Conservation (phyloP, 2,113 vertebrate genomes). For the Channa maculata region DNA sequence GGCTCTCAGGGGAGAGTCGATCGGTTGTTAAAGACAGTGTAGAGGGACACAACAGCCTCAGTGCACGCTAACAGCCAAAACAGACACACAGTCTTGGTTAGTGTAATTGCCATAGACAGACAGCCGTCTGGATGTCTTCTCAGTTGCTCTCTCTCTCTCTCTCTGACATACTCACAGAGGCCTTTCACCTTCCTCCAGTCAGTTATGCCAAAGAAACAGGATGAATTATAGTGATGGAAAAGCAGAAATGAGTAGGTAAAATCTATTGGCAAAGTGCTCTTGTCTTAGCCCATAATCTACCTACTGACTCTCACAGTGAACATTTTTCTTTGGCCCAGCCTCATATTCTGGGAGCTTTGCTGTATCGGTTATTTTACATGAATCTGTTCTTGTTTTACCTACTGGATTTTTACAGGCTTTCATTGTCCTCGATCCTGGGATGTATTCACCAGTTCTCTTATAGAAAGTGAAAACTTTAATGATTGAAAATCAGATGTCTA, state of each 20-base stretch:
- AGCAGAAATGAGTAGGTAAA: slow-evolving; percentile 1
- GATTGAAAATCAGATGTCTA: slow-evolving; percentile 33
- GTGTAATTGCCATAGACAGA: slow-evolving; percentile 70
- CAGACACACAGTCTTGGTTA: slow-evolving; percentile 52
- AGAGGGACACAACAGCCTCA: slow-evolving; percentile 70
- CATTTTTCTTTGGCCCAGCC: background rate
- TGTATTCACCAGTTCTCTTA: slow-evolving; percentile 5
- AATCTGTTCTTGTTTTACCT: slow-evolving; percentile 20
- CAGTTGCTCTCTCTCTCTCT: slow-evolving; percentile 2
- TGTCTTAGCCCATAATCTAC: background rate
- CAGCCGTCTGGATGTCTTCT: slow-evolving; percentile 51
- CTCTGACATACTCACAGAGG: slow-evolving; percentile 19
- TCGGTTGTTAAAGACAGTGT: slow-evolving; percentile 75
- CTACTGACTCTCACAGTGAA: background rate
- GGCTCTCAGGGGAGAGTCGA: slow-evolving; percentile 76
- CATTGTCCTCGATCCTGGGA: background rate
- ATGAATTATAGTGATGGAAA: slow-evolving; percentile 21
- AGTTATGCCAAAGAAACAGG: slow-evolving; percentile 13
- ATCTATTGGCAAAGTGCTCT: background rate
- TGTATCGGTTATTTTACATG: slow-evolving; percentile 33
- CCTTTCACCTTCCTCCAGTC: slow-evolving; percentile 35
- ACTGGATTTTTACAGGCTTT: slow-evolving; percentile 21
- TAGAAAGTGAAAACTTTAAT: slow-evolving; percentile 5
- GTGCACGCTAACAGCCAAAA: slow-evolving; percentile 58
- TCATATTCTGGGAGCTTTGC: slow-evolving; percentile 16